Conservation (phyloP, 2,797 vertebrate species). For the Cheirogaleus major region DNA sequence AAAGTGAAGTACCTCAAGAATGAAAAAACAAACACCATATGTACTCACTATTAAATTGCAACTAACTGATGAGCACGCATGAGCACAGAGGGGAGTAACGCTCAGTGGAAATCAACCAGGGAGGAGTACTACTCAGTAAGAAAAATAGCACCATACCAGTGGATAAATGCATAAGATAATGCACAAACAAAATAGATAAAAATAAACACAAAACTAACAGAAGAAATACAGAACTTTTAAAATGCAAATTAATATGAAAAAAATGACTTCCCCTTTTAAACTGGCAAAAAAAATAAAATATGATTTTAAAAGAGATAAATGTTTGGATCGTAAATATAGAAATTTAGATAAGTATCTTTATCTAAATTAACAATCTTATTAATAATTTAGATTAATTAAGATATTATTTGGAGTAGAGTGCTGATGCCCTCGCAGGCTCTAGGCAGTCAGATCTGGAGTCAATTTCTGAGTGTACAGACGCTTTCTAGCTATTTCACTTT, state of each 20-base stretch:
- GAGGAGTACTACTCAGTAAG: neutral
- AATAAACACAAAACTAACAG: neutral
- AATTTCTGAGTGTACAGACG: neutral
- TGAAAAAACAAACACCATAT: no score
- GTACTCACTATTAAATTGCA: no score
- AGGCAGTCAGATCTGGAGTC: neutral
- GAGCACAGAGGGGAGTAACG: no score
- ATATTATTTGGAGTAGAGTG: neutral
- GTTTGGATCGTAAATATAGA: neutral
- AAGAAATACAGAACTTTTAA: neutral
- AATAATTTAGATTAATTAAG: neutral
- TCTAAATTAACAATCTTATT: neutral
- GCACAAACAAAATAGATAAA: slow-evolving; percentile 21
- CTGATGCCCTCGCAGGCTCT: neutral
- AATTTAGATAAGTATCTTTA: neutral
- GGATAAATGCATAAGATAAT: neutral
- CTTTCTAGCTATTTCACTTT: neutral
- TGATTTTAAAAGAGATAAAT: neutral
- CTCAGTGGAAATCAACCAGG: no score
- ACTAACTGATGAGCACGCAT: no score
- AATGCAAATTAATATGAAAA: neutral
- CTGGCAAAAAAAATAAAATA: neutral
- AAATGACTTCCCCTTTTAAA: neutral
- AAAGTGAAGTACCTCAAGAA: no score
- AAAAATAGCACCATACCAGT: neutral